Evolutionary conservation across 2,113 vertebrate species (phyloP).

Genomic region (Columbina picui): DNA sequence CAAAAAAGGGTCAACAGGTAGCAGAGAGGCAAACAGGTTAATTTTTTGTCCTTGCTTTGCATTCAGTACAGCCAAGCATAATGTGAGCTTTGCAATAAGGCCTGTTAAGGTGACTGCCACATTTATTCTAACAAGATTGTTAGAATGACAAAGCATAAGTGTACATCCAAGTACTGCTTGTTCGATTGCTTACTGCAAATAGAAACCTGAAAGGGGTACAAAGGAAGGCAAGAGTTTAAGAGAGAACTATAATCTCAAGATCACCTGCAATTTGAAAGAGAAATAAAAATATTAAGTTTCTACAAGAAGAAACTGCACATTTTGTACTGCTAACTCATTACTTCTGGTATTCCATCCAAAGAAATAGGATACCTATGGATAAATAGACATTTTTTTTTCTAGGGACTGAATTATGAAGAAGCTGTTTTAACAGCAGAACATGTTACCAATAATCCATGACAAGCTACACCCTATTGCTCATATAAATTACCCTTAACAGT

Average conservation of each 20-base stretch:
- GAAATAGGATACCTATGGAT: background rate
- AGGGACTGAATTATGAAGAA: background rate
- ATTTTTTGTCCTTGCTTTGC: background rate
- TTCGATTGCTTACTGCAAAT: background rate
- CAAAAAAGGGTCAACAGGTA: background rate
- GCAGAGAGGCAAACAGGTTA: background rate
- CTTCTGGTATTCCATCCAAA: background rate
- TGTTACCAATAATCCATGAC: background rate
- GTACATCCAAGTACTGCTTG: background rate
- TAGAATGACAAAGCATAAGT: background rate
- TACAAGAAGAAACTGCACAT: background rate
- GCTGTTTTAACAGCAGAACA: background rate
- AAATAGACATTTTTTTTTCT: background rate
- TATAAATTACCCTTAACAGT: background rate
- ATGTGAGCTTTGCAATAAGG: background rate
- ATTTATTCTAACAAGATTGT: background rate
- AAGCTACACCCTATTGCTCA: background rate
- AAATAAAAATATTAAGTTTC: background rate
- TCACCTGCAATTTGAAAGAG: background rate
- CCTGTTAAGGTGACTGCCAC: background rate
- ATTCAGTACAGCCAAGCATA: background rate
- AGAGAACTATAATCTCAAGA: background rate
- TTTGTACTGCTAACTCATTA: background rate
- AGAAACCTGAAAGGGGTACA: background rate
- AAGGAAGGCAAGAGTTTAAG: background rate